Evolutionary conservation across 2,113 vertebrate species (phyloP), one percentile per base, ranked within the genome.

Genomic region (Chloropsis cyanopogon): DNA sequence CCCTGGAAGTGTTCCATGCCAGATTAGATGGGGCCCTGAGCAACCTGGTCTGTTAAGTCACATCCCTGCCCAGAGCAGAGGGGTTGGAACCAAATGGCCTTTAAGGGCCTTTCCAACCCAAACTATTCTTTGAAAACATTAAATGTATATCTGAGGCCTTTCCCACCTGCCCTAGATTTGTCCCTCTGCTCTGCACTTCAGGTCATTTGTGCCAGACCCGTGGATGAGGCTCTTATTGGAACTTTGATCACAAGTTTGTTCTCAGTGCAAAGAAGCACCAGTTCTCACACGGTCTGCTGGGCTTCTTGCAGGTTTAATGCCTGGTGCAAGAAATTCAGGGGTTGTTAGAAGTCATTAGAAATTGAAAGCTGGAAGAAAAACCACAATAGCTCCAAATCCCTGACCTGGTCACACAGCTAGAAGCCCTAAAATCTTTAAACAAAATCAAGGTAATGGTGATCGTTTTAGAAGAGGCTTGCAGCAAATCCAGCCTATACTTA

Each of bases 101-200:
- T 82, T 21, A 53, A 53, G 23, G 16, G 22, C 16, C 24, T 7
- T 41, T 47, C 53, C 61, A 60, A 31, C 17, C 7, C n/a, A 53
- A 60, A 35, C 2, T 24, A 41, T 7, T 31, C 53, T 35, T 17
- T 47, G 17, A 70, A 77, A 65, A 63, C 7, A 39, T 24, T 5
- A 54, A 44, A 1, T 47, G 11, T n/a, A 16, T 14, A 25, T 70
- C 26, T 35, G 24, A 83, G 35, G 49, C 18, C 6, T 47, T 46
- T 72, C 44, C 24, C 37, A 47, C 25, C 42, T 42, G 5, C 35
- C 37, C 21, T 31, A 39, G 9, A 18, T 79, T 76, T 89, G 16
- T 17, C 61, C 20, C 6, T 2, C 16, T 60, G 12, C 7, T 73
- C 60, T 5, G 0, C 31, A 12, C 1, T 5, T 28, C 44, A 22